A percentile compares a stretch with the other conserved stretches of the same genome.
Conservation (phyloP, 2,888 invertebrate genomes). For the Cephonodes hylas region DNA sequence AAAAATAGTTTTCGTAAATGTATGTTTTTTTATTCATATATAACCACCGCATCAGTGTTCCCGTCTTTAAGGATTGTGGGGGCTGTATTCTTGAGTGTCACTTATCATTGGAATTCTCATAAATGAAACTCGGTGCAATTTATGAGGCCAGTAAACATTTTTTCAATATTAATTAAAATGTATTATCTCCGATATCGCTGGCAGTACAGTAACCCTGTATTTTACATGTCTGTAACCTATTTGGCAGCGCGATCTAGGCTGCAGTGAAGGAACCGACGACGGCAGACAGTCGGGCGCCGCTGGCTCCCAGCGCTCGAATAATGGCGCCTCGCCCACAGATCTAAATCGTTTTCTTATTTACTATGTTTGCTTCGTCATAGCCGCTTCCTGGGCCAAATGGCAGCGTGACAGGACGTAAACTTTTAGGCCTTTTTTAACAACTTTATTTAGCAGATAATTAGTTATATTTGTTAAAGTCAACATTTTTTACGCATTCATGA, state of each 20-base stretch:
- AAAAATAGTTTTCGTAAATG: not conserved
- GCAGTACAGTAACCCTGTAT: conserved; percentile 3
- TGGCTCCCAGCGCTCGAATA: conserved; percentile 36
- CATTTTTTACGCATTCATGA: no score
- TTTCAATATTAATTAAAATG: not conserved
- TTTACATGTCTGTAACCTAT: conserved; percentile 32
- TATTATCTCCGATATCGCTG: not conserved
- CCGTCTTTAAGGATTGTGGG: no score
- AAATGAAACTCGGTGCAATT: not conserved
- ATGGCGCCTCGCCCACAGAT: conserved; percentile 39
- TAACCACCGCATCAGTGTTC: no score
- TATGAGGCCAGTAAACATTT: not conserved
- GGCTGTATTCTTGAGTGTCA: no score
- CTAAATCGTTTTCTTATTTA: not conserved
- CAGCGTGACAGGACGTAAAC: no score
- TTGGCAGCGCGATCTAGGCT: conserved; percentile 47
- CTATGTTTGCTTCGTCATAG: not conserved
- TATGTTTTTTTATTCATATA: no score
- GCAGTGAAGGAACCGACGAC: conserved; percentile 41
- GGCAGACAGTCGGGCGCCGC: conserved; percentile 72
- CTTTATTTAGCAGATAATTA: no score
- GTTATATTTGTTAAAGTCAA: no score
- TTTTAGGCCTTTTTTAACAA: no score
- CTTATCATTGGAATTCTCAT: no score
- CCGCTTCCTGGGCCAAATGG: not conserved